These are phyloP conservation scores for Mormyrops attenuatus DNA, from an alignment of 2,797 vertebrate genomes.

Conservation along the genomic window DNA sequence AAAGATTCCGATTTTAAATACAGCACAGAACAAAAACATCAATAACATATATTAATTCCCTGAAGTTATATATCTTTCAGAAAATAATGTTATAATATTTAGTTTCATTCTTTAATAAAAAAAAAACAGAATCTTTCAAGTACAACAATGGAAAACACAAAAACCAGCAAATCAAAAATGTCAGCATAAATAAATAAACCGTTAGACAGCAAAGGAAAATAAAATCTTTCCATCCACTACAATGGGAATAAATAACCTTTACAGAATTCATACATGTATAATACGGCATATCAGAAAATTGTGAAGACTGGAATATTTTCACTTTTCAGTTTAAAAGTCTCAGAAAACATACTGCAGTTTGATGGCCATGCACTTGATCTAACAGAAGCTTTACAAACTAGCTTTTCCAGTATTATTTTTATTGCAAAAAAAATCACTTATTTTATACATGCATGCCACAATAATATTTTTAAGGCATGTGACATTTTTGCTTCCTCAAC, in stretches of 20 bases:
- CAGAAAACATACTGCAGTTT: background rate
- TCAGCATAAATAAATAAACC: background rate
- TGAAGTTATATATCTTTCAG: background rate
- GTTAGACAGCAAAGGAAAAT: background rate
- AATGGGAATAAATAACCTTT: background rate
- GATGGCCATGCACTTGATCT: background rate
- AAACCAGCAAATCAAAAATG: background rate
- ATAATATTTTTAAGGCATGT: constrained; percentile 11
- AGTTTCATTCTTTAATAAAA: background rate
- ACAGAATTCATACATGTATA: background rate
- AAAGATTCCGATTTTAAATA: background rate
- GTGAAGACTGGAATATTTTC: background rate
- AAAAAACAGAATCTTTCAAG: background rate
- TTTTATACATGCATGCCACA: constrained; percentile 5
- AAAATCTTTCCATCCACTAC: background rate
- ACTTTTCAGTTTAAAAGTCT: background rate
- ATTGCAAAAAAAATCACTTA: background rate
- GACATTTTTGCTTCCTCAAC: constrained; percentile 9
- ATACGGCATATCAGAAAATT: background rate
- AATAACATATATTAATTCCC: background rate
- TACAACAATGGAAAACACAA: background rate
- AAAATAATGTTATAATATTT: background rate
- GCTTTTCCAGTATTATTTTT: background rate
- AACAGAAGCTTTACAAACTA: background rate
- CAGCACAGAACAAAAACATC: background rate